Evolutionary conservation across 2,888 invertebrate species (phyloP).

Genomic region (Ophion ellenae): DNA sequence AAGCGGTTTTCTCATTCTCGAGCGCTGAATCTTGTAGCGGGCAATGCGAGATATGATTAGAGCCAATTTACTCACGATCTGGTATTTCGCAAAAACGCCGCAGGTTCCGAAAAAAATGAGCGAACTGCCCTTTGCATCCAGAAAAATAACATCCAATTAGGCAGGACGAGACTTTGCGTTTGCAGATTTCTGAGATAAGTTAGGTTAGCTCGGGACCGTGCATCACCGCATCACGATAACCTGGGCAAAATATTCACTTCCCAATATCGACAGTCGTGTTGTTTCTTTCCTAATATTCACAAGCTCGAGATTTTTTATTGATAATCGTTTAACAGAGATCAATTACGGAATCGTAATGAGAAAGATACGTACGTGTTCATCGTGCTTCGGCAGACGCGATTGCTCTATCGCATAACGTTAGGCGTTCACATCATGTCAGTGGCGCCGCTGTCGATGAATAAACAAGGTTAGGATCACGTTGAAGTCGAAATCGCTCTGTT

Average conservation of each 20-base stretch:
- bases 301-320: neutral
- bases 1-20: no score
- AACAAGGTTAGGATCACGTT: neutral
- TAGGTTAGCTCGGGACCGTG: conserved; percentile 5
- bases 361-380: conserved; percentile 18
- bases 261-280: neutral
- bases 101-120: no score
- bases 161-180: neutral
- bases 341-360: neutral
- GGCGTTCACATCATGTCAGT: neutral
- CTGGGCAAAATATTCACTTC: neutral
- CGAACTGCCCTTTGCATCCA: neutral
- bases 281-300: neutral
- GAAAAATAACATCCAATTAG: neutral
- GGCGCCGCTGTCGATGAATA: neutral
- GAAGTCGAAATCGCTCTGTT: no score
- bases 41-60: neutral
- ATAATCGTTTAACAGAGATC: neutral
- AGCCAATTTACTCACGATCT: neutral
- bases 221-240: neutral
- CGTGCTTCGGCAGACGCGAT: neutral
- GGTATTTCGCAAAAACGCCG: neutral
- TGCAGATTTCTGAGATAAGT: neutral
- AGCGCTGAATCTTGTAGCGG: neutral
- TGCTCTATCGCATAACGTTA: neutral